phyloP scores from a whole-genome alignment of 2,113 vertebrate species.

The Lepidothrix coronata region DNA sequence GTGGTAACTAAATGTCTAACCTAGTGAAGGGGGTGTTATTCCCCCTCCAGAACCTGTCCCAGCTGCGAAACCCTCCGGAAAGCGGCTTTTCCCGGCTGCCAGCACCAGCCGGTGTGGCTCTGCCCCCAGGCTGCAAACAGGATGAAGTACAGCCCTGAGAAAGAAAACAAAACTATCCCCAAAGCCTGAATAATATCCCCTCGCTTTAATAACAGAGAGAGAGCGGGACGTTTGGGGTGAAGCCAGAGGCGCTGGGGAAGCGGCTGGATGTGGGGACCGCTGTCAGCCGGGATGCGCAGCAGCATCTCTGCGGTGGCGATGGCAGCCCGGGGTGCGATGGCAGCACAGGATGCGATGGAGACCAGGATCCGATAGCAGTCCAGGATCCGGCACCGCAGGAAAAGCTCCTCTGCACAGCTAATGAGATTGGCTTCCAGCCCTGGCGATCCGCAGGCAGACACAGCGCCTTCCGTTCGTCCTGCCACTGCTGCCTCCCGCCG shows the following conservation, averaged over 20 bases:
- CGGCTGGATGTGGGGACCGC: neutral
- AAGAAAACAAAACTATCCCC: neutral
- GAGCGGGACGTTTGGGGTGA: neutral
- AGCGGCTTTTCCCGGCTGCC: neutral
- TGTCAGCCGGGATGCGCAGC: neutral
- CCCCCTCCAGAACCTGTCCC: neutral
- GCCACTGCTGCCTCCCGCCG: neutral
- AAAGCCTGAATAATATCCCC: neutral
- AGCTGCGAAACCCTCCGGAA: neutral
- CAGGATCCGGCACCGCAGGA: neutral
- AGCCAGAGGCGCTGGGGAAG: neutral
- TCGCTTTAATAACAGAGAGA: neutral
- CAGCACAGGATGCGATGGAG: neutral
- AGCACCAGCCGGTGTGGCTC: neutral
- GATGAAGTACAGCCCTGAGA: neutral
- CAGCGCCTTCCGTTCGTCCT: neutral
- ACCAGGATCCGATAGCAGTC: neutral
- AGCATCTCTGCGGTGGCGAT: accelerated
- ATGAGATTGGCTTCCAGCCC: neutral
- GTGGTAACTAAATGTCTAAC: neutral
- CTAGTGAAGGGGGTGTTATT: neutral
- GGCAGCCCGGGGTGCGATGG: neutral
- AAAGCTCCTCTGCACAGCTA: neutral
- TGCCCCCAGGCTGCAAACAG: slow-evolving; percentile 41
- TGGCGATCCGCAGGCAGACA: neutral